phyloP scores from a whole-genome alignment of 2,113 vertebrate species.

The human region GRCh38 chr11:41836501-41837000 shows the following conservation, averaged over 20 bases:
- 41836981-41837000: not conserved
- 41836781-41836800: not conserved
- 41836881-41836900: not conserved
- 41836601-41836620: constrained; percentile 19
- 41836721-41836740: not conserved
- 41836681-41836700: constrained; percentile 2
- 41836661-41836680: not conserved
- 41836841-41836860: not conserved
- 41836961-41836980: not conserved
- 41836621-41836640: not conserved
- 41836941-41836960: not conserved
- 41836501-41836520: not conserved
- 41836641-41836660: not conserved
- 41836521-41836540: not conserved
- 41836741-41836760: not conserved
- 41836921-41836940: not conserved
- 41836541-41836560: not conserved
- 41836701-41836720: not conserved
- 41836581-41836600: not conserved
- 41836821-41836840: not conserved
- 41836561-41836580: not conserved
- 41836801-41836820: not conserved
- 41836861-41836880: not conserved
- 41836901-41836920: not conserved
- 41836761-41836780: not conserved